Percentiles rank a stretch among this genome's conserved stretches.
These are phyloP conservation scores for Cheilosia grossa DNA, from an alignment of 2,888 invertebrate genomes.

Conservation along the genomic window DNA sequence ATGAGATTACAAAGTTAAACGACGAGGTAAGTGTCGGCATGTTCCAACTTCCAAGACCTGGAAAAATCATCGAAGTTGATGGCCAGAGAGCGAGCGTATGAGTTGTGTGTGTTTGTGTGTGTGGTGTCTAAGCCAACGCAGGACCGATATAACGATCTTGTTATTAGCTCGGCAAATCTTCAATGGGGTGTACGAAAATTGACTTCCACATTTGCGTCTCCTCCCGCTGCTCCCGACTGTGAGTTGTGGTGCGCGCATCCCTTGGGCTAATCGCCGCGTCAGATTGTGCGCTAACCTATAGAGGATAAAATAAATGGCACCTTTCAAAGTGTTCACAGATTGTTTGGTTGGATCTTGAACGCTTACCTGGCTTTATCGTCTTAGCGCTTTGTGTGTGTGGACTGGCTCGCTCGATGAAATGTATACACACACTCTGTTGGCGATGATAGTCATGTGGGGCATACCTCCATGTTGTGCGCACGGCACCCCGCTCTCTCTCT, in stretches of 20 bases:
- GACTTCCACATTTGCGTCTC: constrained; percentile 73
- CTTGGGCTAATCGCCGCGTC: constrained; percentile 73
- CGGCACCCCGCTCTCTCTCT: background rate
- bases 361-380: constrained; percentile 61
- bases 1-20: constrained; percentile 75
- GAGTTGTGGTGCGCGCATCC: constrained; percentile 46
- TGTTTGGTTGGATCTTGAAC: constrained; percentile 71
- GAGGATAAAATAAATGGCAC: constrained; percentile 75
- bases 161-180: constrained; percentile 75
- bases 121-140: background rate
- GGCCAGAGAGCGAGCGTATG: constrained; percentile 13
- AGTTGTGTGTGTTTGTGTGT: background rate
- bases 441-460: constrained; percentile 37
- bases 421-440: constrained; percentile 27
- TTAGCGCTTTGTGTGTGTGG: constrained; percentile 33
- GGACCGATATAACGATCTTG: constrained; percentile 72
- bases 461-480: constrained; percentile 13
- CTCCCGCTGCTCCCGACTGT: constrained; percentile 34
- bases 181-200: constrained; percentile 73
- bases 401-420: constrained; percentile 20
- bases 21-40: constrained; percentile 75
- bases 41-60: constrained; percentile 69
- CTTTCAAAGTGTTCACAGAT: constrained; percentile 75
- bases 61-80: constrained; percentile 71
- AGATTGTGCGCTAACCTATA: constrained; percentile 75